Evolutionary conservation across 2,113 vertebrate genomes (phyloP).

Genomic region (Limnothrissa miodon): DNA sequence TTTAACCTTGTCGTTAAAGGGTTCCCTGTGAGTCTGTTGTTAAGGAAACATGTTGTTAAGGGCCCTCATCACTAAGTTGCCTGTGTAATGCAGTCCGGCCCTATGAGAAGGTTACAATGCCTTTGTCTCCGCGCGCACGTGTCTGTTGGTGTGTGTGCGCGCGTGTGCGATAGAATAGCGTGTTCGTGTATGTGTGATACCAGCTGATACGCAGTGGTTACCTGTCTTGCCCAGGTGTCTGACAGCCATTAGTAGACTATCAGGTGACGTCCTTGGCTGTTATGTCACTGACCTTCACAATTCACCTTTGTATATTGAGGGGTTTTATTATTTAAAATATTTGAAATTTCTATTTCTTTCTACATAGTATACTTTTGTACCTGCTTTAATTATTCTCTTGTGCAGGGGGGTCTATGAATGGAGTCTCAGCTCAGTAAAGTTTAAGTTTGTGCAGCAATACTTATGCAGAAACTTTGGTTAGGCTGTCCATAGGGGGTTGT

Average conservation of each 20-base stretch:
- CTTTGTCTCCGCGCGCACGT: neutral
- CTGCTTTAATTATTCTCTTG: too few species aligned
- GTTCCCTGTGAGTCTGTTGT: neutral
- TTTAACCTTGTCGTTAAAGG: neutral
- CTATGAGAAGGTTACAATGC: slow-evolving; percentile 10
- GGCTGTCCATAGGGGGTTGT: too few species aligned
- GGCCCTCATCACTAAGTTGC: neutral
- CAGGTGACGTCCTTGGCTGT: neutral
- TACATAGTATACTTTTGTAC: too few species aligned
- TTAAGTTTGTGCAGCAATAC: too few species aligned
- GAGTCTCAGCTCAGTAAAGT: too few species aligned
- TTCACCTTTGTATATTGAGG: neutral
- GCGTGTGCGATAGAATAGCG: slow-evolving; percentile 11
- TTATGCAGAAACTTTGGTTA: too few species aligned
- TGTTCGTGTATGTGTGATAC: neutral
- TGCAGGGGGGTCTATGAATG: too few species aligned
- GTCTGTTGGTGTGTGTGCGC: slow-evolving; percentile 19
- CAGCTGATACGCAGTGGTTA: slow-evolving; percentile 36
- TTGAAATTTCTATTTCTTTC: neutral
- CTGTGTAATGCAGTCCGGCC: neutral
- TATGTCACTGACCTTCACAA: neutral
- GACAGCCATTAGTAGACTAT: slow-evolving; percentile 14
- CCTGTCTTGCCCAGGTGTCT: slow-evolving; percentile 30
- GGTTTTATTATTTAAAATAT: neutral
- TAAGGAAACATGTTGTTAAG: neutral